phyloP scores from a whole-genome alignment of 1,140 invertebrate genomes.

The Cotesia typhae region DNA sequence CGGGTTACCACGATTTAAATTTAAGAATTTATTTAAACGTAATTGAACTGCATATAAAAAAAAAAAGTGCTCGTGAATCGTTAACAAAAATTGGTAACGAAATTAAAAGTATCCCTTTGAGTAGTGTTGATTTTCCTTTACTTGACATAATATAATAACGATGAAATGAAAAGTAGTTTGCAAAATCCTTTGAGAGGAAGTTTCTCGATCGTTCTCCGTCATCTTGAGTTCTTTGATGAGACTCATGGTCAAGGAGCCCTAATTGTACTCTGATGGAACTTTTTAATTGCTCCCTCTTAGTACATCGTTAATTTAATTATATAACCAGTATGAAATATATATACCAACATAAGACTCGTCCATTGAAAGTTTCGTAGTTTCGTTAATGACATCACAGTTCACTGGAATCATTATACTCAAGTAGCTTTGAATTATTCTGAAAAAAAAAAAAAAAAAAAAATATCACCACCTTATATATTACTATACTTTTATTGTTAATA shows the following conservation, averaged over 20 bases:
- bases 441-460: not conserved
- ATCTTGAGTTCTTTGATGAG: not conserved
- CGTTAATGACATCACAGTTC: constrained; percentile 26
- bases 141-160: too few species aligned
- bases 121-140: too few species aligned
- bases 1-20: too few species aligned
- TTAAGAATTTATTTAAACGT: too few species aligned
- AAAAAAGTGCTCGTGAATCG: too few species aligned
- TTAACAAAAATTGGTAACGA: too few species aligned
- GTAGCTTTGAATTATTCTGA: constrained; percentile 18
- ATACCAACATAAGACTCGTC: too few species aligned
- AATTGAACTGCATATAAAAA: too few species aligned
- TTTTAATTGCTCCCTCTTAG: constrained; percentile 26
- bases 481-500: too few species aligned
- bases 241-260: constrained; percentile 5
- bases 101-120: too few species aligned
- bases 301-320: constrained; percentile 24
- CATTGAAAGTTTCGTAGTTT: constrained; percentile 5
- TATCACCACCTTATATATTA: too few species aligned
- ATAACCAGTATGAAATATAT: constrained; percentile 11
- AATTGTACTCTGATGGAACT: constrained; percentile 27
- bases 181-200: constrained; percentile 1
- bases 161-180: too few species aligned
- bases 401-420: not conserved
- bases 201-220: not conserved